phyloP scores from a whole-genome alignment of 2,888 invertebrate genomes.

The Conomelus anceps region DNA sequence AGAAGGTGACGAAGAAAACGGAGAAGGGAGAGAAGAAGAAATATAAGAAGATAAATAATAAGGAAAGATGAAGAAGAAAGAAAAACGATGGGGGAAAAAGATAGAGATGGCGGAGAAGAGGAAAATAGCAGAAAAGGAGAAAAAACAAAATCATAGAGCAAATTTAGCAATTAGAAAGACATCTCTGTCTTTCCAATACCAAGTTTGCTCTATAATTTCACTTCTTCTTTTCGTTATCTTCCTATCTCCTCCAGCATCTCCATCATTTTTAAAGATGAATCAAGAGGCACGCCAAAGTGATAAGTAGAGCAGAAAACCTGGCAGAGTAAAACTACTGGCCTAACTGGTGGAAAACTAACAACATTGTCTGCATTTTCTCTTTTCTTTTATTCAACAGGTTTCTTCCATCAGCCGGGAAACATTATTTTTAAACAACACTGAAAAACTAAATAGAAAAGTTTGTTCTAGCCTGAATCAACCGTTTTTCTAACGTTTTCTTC shows the following conservation, averaged over 20 bases:
- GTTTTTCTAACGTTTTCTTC: no score
- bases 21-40: no score
- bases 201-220: no score
- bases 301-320: conserved; percentile 5
- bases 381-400: not conserved
- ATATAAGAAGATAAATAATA: not conserved
- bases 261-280: not conserved
- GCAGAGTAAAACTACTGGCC: conserved; percentile 6
- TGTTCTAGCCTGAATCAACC: no score
- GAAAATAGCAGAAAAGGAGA: no score
- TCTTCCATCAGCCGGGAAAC: not conserved
- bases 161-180: no score
- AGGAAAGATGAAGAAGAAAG: not conserved
- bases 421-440: not conserved
- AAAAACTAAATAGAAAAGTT: not conserved
- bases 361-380: not conserved
- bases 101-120: no score
- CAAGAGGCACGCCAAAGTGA: not conserved
- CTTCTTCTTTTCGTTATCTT: no score
- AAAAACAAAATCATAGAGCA: no score
- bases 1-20: not conserved
- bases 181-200: no score
- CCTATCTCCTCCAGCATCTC: no score
- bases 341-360: not conserved
- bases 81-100: not conserved